Conservation (phyloP, 2,113 vertebrate genomes). For the Hymenochirus boettgeri region DNA sequence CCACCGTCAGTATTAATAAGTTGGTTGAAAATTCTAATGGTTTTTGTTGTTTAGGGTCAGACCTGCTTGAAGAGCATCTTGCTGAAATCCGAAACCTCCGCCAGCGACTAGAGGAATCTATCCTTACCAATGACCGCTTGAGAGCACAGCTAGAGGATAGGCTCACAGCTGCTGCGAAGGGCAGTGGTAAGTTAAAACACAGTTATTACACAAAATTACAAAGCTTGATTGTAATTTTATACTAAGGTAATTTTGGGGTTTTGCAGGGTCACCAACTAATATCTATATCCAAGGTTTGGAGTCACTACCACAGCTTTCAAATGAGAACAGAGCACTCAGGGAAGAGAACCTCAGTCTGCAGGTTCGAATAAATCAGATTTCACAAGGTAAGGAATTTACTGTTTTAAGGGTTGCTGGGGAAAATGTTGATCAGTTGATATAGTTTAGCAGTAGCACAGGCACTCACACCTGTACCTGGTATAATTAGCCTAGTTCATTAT, state of each 20-base stretch:
- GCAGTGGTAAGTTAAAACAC: slow-evolving; percentile 53
- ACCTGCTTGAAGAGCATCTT: slow-evolving; percentile 82
- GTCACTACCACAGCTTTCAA: slow-evolving; percentile 62
- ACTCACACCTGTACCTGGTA: no score
- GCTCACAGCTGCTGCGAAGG: slow-evolving; percentile 54
- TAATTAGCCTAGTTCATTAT: no score
- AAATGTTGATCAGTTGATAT: no score
- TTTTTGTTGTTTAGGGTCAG: slow-evolving; percentile 68
- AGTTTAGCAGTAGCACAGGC: no score
- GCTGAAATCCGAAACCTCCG: slow-evolving; percentile 77
- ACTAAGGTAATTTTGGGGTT: no score
- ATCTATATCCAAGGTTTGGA: slow-evolving; percentile 69
- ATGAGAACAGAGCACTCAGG: slow-evolving; percentile 62
- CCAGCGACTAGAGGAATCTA: slow-evolving; percentile 84
- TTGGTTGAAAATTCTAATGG: no score
- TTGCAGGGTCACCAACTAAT: slow-evolving; percentile 65
- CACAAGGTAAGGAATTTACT: slow-evolving; percentile 60
- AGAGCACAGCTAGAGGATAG: slow-evolving; percentile 75
- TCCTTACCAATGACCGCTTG: slow-evolving; percentile 81
- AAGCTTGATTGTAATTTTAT: no score
- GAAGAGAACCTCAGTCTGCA: slow-evolving; percentile 66
- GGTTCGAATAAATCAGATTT: slow-evolving; percentile 59
- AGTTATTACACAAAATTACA: no score
- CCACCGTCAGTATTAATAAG: no score
- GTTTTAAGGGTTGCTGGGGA: no score